Percentiles rank a stretch among this genome's conserved stretches.
These are phyloP conservation scores for Dascyllus trimaculatus DNA, from an alignment of 2,113 vertebrate species.

Conservation along the genomic window DNA sequence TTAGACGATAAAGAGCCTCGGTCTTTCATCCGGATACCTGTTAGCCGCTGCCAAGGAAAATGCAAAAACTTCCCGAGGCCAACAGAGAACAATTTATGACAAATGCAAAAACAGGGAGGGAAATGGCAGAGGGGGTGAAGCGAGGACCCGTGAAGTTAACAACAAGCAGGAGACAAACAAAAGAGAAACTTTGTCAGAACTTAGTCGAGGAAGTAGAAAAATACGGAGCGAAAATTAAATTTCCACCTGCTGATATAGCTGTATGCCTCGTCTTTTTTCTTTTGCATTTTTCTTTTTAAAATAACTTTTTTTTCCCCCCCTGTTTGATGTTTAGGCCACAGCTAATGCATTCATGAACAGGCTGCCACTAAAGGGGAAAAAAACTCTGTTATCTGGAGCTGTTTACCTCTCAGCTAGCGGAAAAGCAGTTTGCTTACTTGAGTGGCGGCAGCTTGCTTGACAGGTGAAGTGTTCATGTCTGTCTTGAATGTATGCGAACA, in stretches of 20 bases:
- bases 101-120: conserved; percentile 35
- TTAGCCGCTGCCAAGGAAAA: conserved; percentile 52
- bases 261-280: conserved; percentile 19
- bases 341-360: conserved; percentile 71
- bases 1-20: conserved; percentile 57
- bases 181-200: conserved; percentile 47
- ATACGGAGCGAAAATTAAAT: conserved; percentile 47
- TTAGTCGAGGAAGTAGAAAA: conserved; percentile 1
- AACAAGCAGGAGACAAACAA: conserved; percentile 29
- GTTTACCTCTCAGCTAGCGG: conserved; percentile 61
- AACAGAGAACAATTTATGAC: conserved; percentile 49
- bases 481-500: conserved; percentile 65
- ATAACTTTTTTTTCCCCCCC: conserved; percentile 4
- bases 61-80: conserved; percentile 48
- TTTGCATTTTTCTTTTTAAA: conserved; percentile 54
- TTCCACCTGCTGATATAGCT: conserved; percentile 45
- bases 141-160: conserved; percentile 34
- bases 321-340: conserved; percentile 68
- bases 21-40: conserved; percentile 63
- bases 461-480: conserved; percentile 40
- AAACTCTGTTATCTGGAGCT: conserved; percentile 58
- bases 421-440: conserved; percentile 62
- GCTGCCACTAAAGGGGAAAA: conserved; percentile 48
- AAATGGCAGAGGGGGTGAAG: conserved; percentile 40
- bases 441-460: conserved; percentile 55